phyloP scores from a whole-genome alignment of 2,113 vertebrate genomes.

The Ginglymostoma cirratum region DNA sequence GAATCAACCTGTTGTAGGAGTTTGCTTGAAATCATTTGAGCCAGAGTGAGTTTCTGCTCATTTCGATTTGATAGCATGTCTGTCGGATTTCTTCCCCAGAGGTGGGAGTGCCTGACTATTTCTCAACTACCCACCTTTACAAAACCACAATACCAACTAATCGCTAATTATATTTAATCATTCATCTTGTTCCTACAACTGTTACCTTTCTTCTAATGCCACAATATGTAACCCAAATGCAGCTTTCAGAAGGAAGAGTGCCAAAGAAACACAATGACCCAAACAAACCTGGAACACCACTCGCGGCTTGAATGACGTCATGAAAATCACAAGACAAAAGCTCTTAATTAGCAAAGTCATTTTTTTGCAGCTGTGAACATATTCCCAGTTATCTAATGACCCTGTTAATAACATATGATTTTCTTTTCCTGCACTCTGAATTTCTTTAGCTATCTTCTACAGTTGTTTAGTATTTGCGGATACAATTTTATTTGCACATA shows the following conservation, averaged over 20 bases:
- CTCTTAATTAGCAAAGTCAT: neutral
- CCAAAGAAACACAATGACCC: neutral
- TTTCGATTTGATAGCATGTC: no score
- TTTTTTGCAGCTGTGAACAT: neutral
- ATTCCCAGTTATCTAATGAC: neutral
- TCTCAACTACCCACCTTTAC: neutral
- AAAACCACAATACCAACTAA: neutral
- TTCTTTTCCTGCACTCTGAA: neutral
- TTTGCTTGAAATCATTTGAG: no score
- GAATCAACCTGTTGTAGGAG: no score
- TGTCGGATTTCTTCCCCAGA: neutral
- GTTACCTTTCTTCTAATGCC: neutral
- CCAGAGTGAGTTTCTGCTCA: no score
- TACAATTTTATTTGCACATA: neutral
- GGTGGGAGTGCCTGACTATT: neutral
- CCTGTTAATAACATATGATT: neutral
- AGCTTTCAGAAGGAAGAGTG: neutral
- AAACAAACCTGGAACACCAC: neutral
- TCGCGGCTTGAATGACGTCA: neutral
- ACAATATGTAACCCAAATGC: neutral
- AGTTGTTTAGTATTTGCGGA: neutral
- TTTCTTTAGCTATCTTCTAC: neutral
- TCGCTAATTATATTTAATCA: neutral
- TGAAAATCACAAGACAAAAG: neutral
- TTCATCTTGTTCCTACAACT: neutral